Evolutionary conservation across 2,113 vertebrate species (phyloP), one percentile per base, ranked within the genome.

Genomic region (Machaerirhynchus nigripectus): DNA sequence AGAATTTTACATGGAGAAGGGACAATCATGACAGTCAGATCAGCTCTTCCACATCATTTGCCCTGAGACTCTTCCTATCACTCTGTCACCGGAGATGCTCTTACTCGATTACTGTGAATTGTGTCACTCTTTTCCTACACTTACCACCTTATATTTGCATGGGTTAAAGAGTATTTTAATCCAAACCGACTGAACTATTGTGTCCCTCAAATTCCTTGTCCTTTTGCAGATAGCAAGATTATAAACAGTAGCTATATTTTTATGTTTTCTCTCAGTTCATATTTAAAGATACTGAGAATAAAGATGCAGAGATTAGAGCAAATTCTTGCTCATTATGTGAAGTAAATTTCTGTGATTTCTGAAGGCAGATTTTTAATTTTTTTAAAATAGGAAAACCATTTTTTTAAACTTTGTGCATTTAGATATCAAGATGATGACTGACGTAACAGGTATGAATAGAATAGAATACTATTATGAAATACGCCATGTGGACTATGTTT

Each of bases 391-490:
- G 13, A 49, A 83, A 73, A 61, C 3, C 0, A 6, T 11, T 49
- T 21, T 47, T 67, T 80, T 44, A 7, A 55, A 19, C 53, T 79
- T 63, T 50, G 5, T 63, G 4, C 13, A 21, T 90, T 84, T 15
- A 87, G 68, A 78, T 78, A 74, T 33, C 35, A 75, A 52, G 35
- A 64, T 91, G 68, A 70, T 84, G 89, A 92, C 30, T 68, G 80
- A 60, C 93, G 55, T 33, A 92, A 79, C 26, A 26, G 4, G 15
- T 46, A 70, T 50, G 40, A 89, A 22, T 19, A 84, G 39, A 89
- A 81, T 47, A 93, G 68, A 47, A 33, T 65, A 71, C 15, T 60
- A 70, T 93, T 90, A 93, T 78, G 80, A 95, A 93, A 92, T 81
- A 59, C 49, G 50, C 67, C 87, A 74, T 94, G 71, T 87, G 81